phyloP scores from a whole-genome alignment of 2,888 invertebrate genomes.

The Melipona beecheii region DNA sequence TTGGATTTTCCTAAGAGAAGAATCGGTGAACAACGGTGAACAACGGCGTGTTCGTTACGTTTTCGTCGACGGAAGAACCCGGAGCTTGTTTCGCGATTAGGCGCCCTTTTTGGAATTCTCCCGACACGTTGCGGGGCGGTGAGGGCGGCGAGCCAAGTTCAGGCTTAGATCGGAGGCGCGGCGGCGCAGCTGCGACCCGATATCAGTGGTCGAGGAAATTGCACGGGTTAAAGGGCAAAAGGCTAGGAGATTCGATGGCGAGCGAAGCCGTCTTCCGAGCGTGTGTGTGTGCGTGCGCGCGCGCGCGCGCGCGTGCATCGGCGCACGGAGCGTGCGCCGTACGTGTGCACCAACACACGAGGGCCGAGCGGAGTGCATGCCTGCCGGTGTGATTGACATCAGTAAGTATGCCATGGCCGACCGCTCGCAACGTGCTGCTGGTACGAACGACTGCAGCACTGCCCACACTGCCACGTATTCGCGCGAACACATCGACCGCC shows the following conservation, averaged over 20 bases:
- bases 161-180: constrained; percentile 31
- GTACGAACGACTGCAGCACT: constrained; percentile 78
- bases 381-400: constrained; percentile 84
- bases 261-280: constrained; percentile 39
- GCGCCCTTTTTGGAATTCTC: constrained; percentile 10
- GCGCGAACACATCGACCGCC: constrained; percentile 66
- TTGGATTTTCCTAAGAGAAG: too few species aligned
- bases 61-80: background rate
- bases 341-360: constrained; percentile 34
- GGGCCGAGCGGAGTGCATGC: constrained; percentile 75
- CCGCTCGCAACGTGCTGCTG: constrained; percentile 81
- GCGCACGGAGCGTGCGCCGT: background rate
- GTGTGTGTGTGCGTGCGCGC: constrained; percentile 10
- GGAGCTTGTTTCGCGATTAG: background rate
- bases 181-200: constrained; percentile 58
- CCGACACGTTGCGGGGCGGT: background rate
- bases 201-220: constrained; percentile 72
- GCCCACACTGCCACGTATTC: constrained; percentile 74
- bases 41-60: background rate
- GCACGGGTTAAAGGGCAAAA: constrained; percentile 68
- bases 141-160: constrained; percentile 50
- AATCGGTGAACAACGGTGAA: too few species aligned
- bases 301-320: background rate
- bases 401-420: constrained; percentile 84
- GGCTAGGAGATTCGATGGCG: constrained; percentile 59